phyloP scores from a whole-genome alignment of 2,888 invertebrate species.

The Hemithea aestivaria region DNA sequence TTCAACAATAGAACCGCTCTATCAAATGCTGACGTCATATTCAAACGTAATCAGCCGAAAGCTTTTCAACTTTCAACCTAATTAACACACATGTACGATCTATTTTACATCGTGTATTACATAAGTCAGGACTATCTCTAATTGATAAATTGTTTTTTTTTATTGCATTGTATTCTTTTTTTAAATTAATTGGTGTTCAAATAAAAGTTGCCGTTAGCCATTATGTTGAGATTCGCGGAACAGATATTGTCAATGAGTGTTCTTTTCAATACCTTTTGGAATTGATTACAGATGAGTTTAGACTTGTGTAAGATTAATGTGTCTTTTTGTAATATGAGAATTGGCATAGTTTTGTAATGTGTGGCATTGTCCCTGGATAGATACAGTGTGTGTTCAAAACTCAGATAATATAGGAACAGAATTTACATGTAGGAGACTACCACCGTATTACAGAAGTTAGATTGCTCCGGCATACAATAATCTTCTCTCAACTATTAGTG shows the following conservation, averaged over 20 bases:
- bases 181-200: conserved; percentile 55
- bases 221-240: conserved; percentile 47
- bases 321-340: too few species aligned
- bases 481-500: too few species aligned
- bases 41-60: too few species aligned
- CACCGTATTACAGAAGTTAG: too few species aligned
- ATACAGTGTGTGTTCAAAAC: too few species aligned
- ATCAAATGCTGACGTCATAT: conserved; percentile 14
- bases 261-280: conserved; percentile 15
- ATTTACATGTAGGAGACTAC: too few species aligned
- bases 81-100: neutral
- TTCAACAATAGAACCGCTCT: conserved; percentile 22
- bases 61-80: conserved; percentile 5
- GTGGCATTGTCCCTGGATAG: too few species aligned
- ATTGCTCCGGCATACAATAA: too few species aligned
- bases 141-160: conserved; percentile 55
- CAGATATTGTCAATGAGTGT: conserved; percentile 31
- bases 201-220: conserved; percentile 53
- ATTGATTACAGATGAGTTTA: too few species aligned
- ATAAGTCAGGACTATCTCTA: conserved; percentile 28
- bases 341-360: too few species aligned
- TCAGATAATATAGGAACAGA: too few species aligned
- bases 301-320: too few species aligned
- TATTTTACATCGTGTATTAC: neutral
- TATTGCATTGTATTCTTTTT: conserved; percentile 34